A percentile compares a stretch with the other conserved stretches of the same genome.
Conservation (phyloP, 2,113 vertebrate species). For the Conger conger region DNA sequence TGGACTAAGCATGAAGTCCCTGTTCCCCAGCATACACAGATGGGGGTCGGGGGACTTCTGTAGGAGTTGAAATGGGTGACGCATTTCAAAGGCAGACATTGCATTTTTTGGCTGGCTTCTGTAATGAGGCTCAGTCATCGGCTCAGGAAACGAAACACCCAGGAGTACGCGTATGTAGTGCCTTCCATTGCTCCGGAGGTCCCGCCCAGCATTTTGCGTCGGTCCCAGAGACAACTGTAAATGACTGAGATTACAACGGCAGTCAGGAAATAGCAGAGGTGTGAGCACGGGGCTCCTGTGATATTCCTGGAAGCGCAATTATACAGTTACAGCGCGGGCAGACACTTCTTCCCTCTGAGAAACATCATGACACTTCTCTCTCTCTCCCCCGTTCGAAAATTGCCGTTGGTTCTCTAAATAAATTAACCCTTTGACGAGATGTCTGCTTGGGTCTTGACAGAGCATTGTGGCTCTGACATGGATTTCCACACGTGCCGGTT, state of each 20-base stretch:
- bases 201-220: not conserved
- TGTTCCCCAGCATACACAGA: not conserved
- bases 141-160: not conserved
- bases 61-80: constrained; percentile 8
- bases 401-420: not conserved
- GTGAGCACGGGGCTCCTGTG: constrained; percentile 13
- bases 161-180: not conserved
- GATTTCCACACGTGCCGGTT: not conserved
- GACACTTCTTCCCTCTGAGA: not conserved
- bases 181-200: not conserved
- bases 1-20: not conserved
- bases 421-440: constrained; percentile 6
- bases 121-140: not conserved
- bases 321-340: constrained; percentile 23
- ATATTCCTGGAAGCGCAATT: constrained; percentile 28
- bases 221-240: constrained; percentile 2
- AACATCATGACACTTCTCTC: constrained; percentile 14
- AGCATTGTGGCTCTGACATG: not conserved
- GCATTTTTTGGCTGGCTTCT: not conserved
- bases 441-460: not conserved
- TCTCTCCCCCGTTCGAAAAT: constrained; percentile 5
- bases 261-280: constrained; percentile 23
- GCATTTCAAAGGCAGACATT: not conserved
- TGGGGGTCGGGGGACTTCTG: not conserved
- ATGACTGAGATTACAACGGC: constrained; percentile 5